Percentiles rank a stretch among this genome's conserved stretches.
Conservation (phyloP, 2,888 invertebrate genomes). For the Leucania comma region DNA sequence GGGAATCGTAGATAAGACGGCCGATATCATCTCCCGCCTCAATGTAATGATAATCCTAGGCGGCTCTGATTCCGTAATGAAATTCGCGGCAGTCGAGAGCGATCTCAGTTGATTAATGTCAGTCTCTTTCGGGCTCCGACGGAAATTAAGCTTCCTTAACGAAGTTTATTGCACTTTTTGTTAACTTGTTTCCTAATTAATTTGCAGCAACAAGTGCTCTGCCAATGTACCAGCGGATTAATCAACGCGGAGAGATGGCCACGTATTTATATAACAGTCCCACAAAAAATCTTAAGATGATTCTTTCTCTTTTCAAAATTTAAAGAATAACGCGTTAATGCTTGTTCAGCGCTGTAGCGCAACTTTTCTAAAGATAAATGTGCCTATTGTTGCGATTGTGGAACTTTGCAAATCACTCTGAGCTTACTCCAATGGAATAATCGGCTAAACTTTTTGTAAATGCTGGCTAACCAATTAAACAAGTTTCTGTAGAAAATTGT, state of each 20-base stretch:
- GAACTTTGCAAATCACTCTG: constrained; percentile 73
- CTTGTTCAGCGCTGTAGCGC: constrained; percentile 61
- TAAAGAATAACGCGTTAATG: constrained; percentile 67
- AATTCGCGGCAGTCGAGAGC: constrained; percentile 77
- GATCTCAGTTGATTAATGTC: constrained; percentile 85
- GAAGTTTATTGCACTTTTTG: constrained; percentile 87
- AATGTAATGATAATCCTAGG: constrained; percentile 75
- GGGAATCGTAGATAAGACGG: constrained; percentile 26
- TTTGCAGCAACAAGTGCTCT: constrained; percentile 85
- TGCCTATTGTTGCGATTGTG: constrained; percentile 71
- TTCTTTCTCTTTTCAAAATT: constrained; percentile 61
- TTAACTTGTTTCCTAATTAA: constrained; percentile 87
- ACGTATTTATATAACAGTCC: constrained; percentile 50
- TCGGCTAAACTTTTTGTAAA: constrained; percentile 63
- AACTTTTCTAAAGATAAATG: constrained; percentile 71
- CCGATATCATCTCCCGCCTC: constrained; percentile 58
- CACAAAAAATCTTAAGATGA: constrained; percentile 56
- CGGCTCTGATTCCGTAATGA: constrained; percentile 79
- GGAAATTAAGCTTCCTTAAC: constrained; percentile 86
- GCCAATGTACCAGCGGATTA: constrained; percentile 67
- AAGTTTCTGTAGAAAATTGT: constrained; percentile 59
- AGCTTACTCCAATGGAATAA: constrained; percentile 68
- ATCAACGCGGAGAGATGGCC: constrained; percentile 62
- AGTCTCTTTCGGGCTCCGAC: constrained; percentile 77
- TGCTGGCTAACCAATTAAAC: constrained; percentile 66